These are phyloP conservation scores for Lysandra bellargus DNA, from an alignment of 2,888 invertebrate genomes.

Conservation along the genomic window DNA sequence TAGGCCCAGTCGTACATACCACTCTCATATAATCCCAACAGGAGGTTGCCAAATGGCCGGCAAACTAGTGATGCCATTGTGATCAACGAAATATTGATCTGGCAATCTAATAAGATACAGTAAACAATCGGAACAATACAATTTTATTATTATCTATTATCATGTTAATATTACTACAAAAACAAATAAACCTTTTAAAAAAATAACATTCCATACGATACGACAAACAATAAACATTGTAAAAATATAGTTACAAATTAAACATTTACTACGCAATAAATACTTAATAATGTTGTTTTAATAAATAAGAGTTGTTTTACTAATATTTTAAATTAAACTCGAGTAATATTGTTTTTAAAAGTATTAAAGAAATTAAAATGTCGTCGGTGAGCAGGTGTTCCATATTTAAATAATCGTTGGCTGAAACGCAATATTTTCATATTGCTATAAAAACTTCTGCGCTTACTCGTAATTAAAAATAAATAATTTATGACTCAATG, in stretches of 20 bases:
- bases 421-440: neutral
- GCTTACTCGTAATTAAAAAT: conserved; percentile 9
- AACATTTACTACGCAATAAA: neutral
- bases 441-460: conserved; percentile 8
- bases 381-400: conserved; percentile 4
- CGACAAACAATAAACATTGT: neutral
- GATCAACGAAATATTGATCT: conserved; percentile 55
- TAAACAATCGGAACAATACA: neutral
- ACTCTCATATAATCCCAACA: conserved; percentile 53
- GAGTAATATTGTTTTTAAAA: neutral
- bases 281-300: neutral
- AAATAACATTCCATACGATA: neutral
- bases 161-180: neutral
- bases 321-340: neutral
- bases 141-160: neutral
- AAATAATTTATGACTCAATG: neutral
- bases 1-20: conserved; percentile 40
- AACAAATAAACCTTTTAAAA: neutral
- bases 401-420: neutral
- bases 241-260: neutral
- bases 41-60: conserved; percentile 68
- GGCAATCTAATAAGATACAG: conserved; percentile 8
- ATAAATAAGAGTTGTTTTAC: neutral
- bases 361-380: neutral
- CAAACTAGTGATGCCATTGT: conserved; percentile 60